Evolutionary conservation across 2,888 invertebrate species (phyloP).

Genomic region (Adelphocoris suturalis): DNA sequence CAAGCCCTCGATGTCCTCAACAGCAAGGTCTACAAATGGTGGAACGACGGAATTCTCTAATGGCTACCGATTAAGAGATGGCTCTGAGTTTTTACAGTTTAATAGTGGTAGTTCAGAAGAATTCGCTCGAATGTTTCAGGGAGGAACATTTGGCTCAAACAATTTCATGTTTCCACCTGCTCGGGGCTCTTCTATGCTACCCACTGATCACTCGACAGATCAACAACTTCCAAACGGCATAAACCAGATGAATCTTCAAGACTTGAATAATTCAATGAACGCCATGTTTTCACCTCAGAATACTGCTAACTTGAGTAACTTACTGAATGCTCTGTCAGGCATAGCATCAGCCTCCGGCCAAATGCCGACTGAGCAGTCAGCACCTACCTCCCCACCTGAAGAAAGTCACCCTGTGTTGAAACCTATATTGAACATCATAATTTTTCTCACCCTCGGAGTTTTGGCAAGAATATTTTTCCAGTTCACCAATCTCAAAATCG

Average conservation of each 20-base stretch:
- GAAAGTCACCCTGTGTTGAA: conserved; percentile 20
- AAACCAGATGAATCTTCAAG: neutral
- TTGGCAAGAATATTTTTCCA: conserved; percentile 52
- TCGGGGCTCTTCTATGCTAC: neutral
- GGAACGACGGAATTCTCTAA: neutral
- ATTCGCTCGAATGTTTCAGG: neutral
- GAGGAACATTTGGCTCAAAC: neutral
- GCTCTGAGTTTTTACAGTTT: neutral
- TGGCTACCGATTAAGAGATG: neutral
- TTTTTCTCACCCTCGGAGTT: conserved; percentile 47
- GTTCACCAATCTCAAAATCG: conserved; percentile 29
- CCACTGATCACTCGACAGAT: neutral
- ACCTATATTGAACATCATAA: neutral
- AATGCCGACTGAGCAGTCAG: neutral
- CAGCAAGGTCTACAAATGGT: neutral
- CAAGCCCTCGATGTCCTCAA: neutral
- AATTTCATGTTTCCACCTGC: neutral
- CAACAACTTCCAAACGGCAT: neutral
- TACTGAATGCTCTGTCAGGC: conserved; percentile 11
- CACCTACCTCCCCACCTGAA: neutral
- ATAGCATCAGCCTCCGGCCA: conserved; percentile 1
- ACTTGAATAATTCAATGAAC: neutral
- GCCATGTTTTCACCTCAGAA: conserved; percentile 1
- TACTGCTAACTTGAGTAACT: conserved; percentile 10
- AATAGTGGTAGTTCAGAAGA: neutral